Evolutionary conservation across 2,113 vertebrate genomes (phyloP).

Genomic region (Thryonomys swinderianus): DNA sequence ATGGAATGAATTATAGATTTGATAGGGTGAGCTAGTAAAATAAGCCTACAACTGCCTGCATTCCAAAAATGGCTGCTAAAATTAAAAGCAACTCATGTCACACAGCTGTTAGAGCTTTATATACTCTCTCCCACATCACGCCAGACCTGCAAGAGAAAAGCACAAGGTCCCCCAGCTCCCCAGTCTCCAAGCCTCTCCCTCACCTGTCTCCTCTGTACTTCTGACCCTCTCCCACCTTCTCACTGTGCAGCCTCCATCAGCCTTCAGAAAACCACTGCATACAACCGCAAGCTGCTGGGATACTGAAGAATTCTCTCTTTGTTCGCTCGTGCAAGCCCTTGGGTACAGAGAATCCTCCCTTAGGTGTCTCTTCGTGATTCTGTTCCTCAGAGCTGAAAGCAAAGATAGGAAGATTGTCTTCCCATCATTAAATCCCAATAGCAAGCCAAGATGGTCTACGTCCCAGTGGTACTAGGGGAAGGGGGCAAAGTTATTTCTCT

Average conservation of each 20-base stretch:
- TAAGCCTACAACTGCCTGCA: constrained; percentile 4
- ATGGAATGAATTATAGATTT: constrained; percentile 11
- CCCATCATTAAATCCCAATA: constrained; percentile 28
- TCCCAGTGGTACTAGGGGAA: background rate
- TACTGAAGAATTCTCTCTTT: constrained; percentile 12
- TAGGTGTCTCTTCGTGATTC: constrained; percentile 34
- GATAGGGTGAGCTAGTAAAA: background rate
- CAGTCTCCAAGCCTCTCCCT: background rate
- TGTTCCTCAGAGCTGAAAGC: constrained; percentile 34
- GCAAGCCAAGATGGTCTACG: constrained; percentile 16
- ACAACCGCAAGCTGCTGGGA: background rate
- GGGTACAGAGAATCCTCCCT: background rate
- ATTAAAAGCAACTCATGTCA: constrained; percentile 12
- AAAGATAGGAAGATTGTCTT: constrained; percentile 22
- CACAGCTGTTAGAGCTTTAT: background rate
- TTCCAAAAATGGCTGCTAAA: background rate
- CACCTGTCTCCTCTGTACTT: background rate
- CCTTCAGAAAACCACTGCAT: background rate
- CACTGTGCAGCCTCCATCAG: background rate
- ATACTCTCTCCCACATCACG: background rate
- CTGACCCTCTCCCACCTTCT: constrained; percentile 6
- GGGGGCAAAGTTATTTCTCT: background rate
- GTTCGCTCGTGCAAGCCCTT: background rate
- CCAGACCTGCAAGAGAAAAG: no score
- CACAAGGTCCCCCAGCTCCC: background rate